phyloP scores from a whole-genome alignment of 30 jellyfish, hydroid and myxozoan genomes.

The Rhopilema esculentum region DNA sequence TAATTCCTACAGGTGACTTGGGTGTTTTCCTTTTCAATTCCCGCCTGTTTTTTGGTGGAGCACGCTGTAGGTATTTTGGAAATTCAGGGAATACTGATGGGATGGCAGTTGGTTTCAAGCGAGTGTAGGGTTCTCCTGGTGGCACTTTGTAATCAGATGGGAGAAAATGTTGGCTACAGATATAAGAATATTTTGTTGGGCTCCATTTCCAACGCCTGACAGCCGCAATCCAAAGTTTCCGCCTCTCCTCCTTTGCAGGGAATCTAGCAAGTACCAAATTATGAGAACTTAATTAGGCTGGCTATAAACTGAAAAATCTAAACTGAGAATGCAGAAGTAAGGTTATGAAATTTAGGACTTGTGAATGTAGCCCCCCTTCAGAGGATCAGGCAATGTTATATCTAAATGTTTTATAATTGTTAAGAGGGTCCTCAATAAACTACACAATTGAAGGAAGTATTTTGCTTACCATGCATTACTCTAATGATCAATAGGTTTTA shows the following conservation, averaged over 20 bases:
- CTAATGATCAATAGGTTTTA: background rate
- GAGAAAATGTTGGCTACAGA: slow-evolving; percentile 35
- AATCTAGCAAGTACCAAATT: background rate
- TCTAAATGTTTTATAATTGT: background rate
- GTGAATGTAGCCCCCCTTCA: background rate
- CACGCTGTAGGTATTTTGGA: background rate
- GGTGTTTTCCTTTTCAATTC: slow-evolving; percentile 3
- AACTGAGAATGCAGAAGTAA: background rate
- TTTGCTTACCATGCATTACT: background rate
- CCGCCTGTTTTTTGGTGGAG: background rate
- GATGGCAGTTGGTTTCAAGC: slow-evolving; percentile 6
- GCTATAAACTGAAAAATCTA: background rate
- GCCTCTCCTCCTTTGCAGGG: slow-evolving; percentile 34
- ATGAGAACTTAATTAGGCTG: background rate
- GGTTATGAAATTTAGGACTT: background rate
- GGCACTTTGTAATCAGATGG: slow-evolving; percentile 33
- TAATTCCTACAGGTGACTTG: background rate
- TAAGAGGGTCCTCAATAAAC: background rate
- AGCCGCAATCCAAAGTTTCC: slow-evolving; percentile 16
- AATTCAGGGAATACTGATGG: background rate
- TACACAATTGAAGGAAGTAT: background rate
- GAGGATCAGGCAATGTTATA: background rate
- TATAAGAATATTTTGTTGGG: slow-evolving; percentile 26
- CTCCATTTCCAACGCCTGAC: slow-evolving; percentile 25
- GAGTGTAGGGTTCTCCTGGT: slow-evolving; percentile 23